A percentile compares a stretch with the other conserved stretches of the same genome.
Evolutionary conservation across 1,140 invertebrate species (phyloP).

Genomic region (Thereuonema tuberculata): DNA sequence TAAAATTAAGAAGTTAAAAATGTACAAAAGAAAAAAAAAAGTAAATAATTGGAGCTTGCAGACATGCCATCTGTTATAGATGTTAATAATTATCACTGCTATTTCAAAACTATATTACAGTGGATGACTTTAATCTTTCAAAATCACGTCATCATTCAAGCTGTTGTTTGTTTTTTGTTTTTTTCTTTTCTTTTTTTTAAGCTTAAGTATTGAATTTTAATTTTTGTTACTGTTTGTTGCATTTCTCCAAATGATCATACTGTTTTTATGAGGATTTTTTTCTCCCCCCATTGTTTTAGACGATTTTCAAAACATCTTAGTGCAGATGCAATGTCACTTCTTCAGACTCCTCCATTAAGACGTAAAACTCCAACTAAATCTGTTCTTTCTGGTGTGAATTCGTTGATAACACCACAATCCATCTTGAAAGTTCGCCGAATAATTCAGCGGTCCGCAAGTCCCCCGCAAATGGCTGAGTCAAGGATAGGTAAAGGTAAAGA

Average conservation of each 20-base stretch:
- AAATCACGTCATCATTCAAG: no score
- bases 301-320: conserved; percentile 16
- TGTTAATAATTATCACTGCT: no score
- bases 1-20: no score
- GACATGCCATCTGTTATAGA: no score
- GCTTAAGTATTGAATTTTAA: conserved; percentile 11
- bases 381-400: neutral
- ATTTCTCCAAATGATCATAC: no score
- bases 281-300: neutral
- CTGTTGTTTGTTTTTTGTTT: no score
- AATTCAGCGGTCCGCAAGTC: neutral
- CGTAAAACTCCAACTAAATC: conserved; percentile 18
- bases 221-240: neutral
- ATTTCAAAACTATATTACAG: no score
- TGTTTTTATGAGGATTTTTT: no score
- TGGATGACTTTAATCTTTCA: no score
- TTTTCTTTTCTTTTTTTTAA: conserved; percentile 10
- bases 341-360: conserved; percentile 24
- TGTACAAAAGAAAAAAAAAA: no score
- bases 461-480: neutral
- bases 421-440: neutral
- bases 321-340: conserved; percentile 21
- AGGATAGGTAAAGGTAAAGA: no score
- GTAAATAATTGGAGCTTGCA: no score
- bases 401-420: neutral